phyloP scores from a whole-genome alignment of 2,888 invertebrate genomes.

The Druceiella hillmani region DNA sequence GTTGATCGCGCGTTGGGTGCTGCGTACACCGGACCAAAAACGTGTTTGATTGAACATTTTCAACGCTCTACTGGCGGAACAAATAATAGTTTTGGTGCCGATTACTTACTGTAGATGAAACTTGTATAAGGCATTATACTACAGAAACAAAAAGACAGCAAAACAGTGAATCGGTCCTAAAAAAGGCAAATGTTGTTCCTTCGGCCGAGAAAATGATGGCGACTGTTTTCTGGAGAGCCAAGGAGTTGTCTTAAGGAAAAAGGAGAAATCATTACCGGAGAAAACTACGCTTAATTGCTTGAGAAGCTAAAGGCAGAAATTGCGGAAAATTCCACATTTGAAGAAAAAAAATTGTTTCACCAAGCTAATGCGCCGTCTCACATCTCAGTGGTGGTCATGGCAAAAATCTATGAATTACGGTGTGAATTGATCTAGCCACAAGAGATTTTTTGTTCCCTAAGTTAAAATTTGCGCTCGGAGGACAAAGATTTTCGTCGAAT shows the following conservation, averaged over 20 bases:
- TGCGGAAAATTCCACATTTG: background rate
- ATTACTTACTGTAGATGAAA: background rate
- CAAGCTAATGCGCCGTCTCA: background rate
- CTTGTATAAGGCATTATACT: background rate
- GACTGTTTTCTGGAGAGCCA: background rate
- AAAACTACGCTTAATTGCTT: no score
- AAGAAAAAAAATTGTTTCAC: background rate
- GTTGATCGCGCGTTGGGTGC: background rate
- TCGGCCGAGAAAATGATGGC: constrained; percentile 1
- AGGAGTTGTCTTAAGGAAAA: background rate
- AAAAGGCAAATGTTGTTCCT: background rate
- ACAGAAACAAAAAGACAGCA: constrained; percentile 1
- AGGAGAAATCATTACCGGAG: no score
- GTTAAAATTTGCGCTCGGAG: no score
- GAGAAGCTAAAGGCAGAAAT: no score
- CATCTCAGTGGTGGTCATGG: no score
- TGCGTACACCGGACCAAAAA: background rate
- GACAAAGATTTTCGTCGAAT: no score
- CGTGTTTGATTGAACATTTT: constrained; percentile 3
- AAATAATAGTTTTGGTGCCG: constrained; percentile 2
- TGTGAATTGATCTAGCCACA: no score
- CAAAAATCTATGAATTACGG: no score
- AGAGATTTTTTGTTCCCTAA: background rate
- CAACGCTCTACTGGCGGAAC: background rate
- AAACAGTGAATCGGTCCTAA: background rate